phyloP scores from a whole-genome alignment of 2,797 vertebrate genomes.

The Mus spretus region DNA sequence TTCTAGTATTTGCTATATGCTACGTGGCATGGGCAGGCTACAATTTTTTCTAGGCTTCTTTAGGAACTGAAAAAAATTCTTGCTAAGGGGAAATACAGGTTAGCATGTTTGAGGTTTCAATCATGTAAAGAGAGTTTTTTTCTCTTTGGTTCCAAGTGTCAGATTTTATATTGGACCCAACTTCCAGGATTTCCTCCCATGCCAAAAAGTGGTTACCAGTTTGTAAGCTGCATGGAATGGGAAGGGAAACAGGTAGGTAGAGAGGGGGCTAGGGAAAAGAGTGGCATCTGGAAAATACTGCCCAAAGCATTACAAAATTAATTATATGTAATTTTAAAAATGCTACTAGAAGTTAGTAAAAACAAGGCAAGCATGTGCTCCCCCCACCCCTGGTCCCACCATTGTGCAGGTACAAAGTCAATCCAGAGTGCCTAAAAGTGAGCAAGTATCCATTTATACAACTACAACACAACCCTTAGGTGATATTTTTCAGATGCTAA shows the following conservation, averaged over 20 bases:
- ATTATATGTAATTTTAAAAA: neutral
- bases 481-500: neutral
- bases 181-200: slow-evolving; percentile 26
- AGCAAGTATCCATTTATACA: neutral
- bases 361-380: neutral
- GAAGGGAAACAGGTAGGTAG: neutral
- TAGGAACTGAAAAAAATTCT: slow-evolving; percentile 26
- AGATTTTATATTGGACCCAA: slow-evolving; percentile 58
- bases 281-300: neutral
- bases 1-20: neutral
- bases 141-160: slow-evolving; percentile 57
- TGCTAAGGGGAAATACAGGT: slow-evolving; percentile 25
- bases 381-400: neutral
- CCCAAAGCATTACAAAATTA: neutral
- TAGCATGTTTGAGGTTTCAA: neutral
- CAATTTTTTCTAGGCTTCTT: neutral
- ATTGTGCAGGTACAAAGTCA: neutral
- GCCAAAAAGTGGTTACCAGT: slow-evolving; percentile 43
- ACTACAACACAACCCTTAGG: neutral
- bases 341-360: neutral
- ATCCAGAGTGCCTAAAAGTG: neutral
- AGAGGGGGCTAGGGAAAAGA: neutral
- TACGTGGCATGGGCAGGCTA: neutral
- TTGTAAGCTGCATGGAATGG: neutral
- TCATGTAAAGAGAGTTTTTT: slow-evolving; percentile 62